These are phyloP conservation scores for Porites lobata DNA, from an alignment of 92 coral and sea anemone genomes.

Conservation along the genomic window DNA sequence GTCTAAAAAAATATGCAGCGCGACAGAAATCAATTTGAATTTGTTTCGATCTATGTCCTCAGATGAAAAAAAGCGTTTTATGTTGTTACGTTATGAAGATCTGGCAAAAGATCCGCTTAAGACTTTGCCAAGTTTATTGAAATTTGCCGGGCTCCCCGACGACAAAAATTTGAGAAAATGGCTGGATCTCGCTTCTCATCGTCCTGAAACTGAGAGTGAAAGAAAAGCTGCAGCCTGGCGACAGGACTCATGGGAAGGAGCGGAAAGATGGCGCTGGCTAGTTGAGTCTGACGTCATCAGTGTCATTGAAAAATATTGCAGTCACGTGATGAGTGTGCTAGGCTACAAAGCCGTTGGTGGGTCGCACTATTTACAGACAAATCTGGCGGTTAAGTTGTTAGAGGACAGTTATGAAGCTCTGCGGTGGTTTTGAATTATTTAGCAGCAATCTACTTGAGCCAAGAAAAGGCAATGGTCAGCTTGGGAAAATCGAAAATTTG, in stretches of 20 bases:
- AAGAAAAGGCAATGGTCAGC: too few relatives aligned
- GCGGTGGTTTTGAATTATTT: neutral
- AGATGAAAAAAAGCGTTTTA: neutral
- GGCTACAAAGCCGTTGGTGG: constrained; percentile 45
- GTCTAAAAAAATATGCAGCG: constrained; percentile 1
- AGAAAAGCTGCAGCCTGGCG: neutral
- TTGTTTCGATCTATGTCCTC: neutral
- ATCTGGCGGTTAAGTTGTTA: constrained; percentile 23
- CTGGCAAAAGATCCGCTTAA: constrained; percentile 38
- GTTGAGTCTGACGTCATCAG: constrained; percentile 7
- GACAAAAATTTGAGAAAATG: neutral
- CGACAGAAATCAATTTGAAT: constrained; percentile 12
- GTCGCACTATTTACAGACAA: constrained; percentile 5
- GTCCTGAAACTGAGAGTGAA: constrained; percentile 11
- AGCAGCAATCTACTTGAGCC: too few relatives aligned
- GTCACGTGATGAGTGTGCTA: constrained; percentile 22
- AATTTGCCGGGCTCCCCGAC: constrained; percentile 21
- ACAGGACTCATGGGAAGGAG: constrained; percentile 29
- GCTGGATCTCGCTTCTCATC: constrained; percentile 6
- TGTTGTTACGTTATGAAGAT: constrained; percentile 53
- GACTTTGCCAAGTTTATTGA: neutral
- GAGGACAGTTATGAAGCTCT: neutral
- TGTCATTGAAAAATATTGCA: constrained; percentile 38
- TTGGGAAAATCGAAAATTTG: too few relatives aligned
- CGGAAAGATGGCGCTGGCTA: constrained; percentile 48